These are phyloP conservation scores for Bimastos eiseni DNA, from an alignment of 2,888 invertebrate species.

Conservation along the genomic window DNA sequence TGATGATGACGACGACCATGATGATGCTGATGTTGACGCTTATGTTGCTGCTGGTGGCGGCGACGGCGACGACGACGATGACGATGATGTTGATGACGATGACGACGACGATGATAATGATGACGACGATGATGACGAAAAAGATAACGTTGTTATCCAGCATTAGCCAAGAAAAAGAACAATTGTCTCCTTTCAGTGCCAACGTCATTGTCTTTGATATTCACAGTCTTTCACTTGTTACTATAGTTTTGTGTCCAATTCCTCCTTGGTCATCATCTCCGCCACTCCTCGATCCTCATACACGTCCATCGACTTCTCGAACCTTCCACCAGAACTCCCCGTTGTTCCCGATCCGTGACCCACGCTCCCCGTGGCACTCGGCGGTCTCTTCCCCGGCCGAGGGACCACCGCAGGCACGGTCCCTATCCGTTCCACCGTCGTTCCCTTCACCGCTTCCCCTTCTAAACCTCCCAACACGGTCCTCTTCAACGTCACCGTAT, in stretches of 20 bases:
- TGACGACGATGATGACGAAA: no score
- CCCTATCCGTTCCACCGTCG: background rate
- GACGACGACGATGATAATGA: conserved; percentile 7
- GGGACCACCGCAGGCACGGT: background rate
- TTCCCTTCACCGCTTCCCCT: background rate
- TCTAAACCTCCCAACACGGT: background rate
- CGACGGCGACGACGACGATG: background rate
- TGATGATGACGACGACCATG: conserved; percentile 13
- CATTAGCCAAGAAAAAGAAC: no score
- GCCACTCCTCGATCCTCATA: background rate
- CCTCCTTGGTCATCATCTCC: background rate
- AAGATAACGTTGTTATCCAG: no score
- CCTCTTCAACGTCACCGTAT: background rate
- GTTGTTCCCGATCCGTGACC: background rate
- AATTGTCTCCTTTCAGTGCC: no score
- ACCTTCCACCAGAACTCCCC: background rate
- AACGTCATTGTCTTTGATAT: background rate
- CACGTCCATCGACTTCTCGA: background rate
- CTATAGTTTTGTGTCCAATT: background rate
- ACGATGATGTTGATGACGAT: background rate
- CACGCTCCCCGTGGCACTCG: background rate
- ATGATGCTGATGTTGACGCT: conserved; percentile 13
- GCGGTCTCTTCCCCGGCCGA: background rate
- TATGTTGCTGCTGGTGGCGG: background rate
- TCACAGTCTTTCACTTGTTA: background rate